Evolutionary conservation across 2,888 invertebrate species (phyloP).

Genomic region (Acanthosoma haemorrhoidale): DNA sequence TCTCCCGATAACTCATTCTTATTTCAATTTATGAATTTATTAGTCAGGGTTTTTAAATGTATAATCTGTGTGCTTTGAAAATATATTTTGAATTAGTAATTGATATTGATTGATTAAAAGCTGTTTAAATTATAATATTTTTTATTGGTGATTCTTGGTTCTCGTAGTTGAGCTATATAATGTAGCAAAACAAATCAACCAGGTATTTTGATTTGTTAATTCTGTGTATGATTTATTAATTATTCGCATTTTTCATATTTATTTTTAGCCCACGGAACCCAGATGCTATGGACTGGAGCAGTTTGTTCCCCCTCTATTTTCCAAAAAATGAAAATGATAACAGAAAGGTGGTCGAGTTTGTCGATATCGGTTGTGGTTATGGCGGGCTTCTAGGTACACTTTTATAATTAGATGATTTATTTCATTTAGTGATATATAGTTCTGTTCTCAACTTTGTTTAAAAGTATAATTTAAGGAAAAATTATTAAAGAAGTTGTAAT

Average conservation of each 20-base stretch:
- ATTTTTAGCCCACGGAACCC: slow-evolving; percentile 71
- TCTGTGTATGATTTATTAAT: slow-evolving; percentile 3
- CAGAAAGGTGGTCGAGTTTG: slow-evolving; percentile 68
- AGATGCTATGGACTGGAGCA: slow-evolving; percentile 77
- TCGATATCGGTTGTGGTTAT: slow-evolving; percentile 97
- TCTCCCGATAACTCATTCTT: too few relatives aligned
- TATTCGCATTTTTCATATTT: slow-evolving; percentile 5
- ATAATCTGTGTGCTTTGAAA: too few relatives aligned
- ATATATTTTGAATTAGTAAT: too few relatives aligned
- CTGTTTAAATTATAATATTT: too few relatives aligned
- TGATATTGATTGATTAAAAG: too few relatives aligned
- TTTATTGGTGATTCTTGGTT: neutral
- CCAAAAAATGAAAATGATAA: slow-evolving; percentile 43
- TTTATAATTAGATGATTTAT: too few relatives aligned
- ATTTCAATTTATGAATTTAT: too few relatives aligned
- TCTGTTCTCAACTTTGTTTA: too few relatives aligned
- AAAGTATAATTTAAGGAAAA: too few relatives aligned
- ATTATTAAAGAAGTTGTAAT: too few relatives aligned
- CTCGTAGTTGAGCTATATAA: neutral
- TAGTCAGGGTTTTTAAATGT: too few relatives aligned
- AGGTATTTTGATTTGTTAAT: neutral
- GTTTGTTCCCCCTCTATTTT: slow-evolving; percentile 61
- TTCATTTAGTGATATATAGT: too few relatives aligned
- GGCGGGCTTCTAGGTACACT: slow-evolving; percentile 76
- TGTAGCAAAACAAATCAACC: neutral